A percentile compares a stretch with the other conserved stretches of the same genome.
These are phyloP conservation scores for Leptinotarsa rubiginosa DNA, from an alignment of 2,888 invertebrate genomes.

Conservation along the genomic window DNA sequence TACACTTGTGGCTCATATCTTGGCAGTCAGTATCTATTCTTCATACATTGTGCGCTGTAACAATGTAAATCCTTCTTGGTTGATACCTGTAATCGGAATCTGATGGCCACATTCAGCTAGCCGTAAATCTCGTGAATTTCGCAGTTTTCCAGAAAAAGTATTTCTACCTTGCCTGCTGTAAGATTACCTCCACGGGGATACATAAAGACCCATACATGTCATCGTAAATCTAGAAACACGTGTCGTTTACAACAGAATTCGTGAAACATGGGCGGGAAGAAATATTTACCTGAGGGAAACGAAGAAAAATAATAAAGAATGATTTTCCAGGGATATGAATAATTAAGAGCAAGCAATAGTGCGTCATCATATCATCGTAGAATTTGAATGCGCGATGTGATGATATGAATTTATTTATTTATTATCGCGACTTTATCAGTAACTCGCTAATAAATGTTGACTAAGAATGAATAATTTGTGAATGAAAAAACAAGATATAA, in stretches of 20 bases:
- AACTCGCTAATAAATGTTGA: too few relatives aligned
- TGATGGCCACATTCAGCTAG: background rate
- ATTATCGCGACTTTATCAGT: too few relatives aligned
- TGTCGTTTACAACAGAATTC: conserved; percentile 5
- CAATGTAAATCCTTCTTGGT: background rate
- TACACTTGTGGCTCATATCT: too few relatives aligned
- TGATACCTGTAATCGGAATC: background rate
- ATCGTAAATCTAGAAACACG: conserved; percentile 14
- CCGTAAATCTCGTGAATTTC: background rate
- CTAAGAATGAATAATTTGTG: too few relatives aligned
- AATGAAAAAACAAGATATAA: too few relatives aligned
- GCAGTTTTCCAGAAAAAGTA: conserved; percentile 12
- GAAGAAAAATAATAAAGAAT: background rate
- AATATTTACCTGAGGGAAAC: background rate
- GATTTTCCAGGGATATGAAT: too few relatives aligned
- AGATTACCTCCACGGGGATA: conserved; percentile 11
- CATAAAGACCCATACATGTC: conserved; percentile 15
- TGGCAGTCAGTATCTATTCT: too few relatives aligned
- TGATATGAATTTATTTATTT: too few relatives aligned
- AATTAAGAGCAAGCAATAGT: too few relatives aligned
- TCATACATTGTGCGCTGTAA: background rate
- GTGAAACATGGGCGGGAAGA: background rate
- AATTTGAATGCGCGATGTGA: too few relatives aligned
- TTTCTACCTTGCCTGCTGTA: background rate
- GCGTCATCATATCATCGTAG: too few relatives aligned